phyloP scores from a whole-genome alignment of 2,797 vertebrate genomes.

The Sebastolobus alascanus region DNA sequence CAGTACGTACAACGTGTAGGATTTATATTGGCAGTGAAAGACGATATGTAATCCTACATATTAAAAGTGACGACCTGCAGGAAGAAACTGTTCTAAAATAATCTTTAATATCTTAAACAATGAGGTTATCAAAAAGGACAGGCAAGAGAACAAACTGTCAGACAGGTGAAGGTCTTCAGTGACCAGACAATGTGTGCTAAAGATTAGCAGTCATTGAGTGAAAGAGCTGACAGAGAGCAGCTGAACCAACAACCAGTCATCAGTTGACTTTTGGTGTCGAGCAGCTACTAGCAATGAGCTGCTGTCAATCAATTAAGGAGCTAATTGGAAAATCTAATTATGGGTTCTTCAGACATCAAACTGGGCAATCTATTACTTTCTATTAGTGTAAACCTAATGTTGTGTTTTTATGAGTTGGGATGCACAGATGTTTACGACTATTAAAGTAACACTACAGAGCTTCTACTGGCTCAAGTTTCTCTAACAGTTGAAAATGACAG shows the following conservation, averaged over 20 bases:
- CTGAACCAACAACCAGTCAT: constrained; percentile 7
- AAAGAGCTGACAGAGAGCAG: constrained; percentile 30
- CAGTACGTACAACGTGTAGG: not conserved
- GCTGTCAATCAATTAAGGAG: constrained; percentile 3
- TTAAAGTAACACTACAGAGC: not conserved
- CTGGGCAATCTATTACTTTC: not conserved
- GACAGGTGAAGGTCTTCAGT: not conserved
- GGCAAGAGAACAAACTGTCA: not conserved
- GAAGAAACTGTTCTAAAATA: not conserved
- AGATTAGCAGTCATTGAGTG: not conserved
- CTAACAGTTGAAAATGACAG: not conserved
- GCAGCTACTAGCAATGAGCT: not conserved
- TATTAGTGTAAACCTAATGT: not conserved
- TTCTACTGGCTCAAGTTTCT: not conserved
- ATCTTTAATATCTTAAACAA: not conserved
- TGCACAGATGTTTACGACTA: not conserved
- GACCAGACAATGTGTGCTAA: not conserved
- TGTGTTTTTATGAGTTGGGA: not conserved
- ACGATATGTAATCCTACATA: too few species aligned
- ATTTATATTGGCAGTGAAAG: not conserved
- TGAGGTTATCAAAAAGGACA: not conserved
- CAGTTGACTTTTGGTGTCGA: not conserved
- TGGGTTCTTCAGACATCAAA: not conserved
- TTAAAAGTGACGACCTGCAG: not conserved
- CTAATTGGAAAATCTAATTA: not conserved